phyloP scores from a whole-genome alignment of 2,888 invertebrate genomes.

The Hydropsyche betteni region DNA sequence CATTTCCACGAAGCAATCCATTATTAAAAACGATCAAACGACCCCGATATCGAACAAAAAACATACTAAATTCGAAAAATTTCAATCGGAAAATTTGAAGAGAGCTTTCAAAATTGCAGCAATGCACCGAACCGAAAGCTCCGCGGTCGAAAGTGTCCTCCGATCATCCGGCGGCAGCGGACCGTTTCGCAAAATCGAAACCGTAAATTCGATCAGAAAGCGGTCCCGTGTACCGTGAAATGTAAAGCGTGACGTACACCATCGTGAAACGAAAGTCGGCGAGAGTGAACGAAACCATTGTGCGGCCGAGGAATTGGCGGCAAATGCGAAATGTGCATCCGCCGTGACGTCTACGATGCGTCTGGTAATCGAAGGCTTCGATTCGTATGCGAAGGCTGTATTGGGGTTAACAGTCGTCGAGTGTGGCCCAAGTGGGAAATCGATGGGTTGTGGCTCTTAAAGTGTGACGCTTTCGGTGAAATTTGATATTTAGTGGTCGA shows the following conservation, averaged over 20 bases:
- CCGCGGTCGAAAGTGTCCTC: slow-evolving; percentile 34
- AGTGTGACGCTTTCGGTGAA: neutral
- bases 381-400: slow-evolving; percentile 12
- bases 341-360: too few relatives aligned
- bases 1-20: too few relatives aligned
- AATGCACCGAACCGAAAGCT: slow-evolving; percentile 20
- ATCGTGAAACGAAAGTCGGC: too few relatives aligned
- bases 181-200: slow-evolving; percentile 44
- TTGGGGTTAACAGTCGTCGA: slow-evolving; percentile 35
- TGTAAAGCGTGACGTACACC: too few relatives aligned
- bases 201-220: slow-evolving; percentile 48
- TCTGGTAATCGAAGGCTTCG: neutral
- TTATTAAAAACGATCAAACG: too few relatives aligned
- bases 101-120: neutral
- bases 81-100: too few relatives aligned
- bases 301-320: too few relatives aligned
- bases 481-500: too few relatives aligned
- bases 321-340: too few relatives aligned
- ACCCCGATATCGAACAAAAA: too few relatives aligned
- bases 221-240: neutral
- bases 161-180: slow-evolving; percentile 25
- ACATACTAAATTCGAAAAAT: too few relatives aligned
- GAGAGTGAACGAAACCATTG: too few relatives aligned
- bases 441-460: neutral
- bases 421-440: neutral